Percentiles rank a stretch among this genome's conserved stretches.
Evolutionary conservation across 2,888 invertebrate genomes (phyloP).

Genomic region (Andrena bucephala): DNA sequence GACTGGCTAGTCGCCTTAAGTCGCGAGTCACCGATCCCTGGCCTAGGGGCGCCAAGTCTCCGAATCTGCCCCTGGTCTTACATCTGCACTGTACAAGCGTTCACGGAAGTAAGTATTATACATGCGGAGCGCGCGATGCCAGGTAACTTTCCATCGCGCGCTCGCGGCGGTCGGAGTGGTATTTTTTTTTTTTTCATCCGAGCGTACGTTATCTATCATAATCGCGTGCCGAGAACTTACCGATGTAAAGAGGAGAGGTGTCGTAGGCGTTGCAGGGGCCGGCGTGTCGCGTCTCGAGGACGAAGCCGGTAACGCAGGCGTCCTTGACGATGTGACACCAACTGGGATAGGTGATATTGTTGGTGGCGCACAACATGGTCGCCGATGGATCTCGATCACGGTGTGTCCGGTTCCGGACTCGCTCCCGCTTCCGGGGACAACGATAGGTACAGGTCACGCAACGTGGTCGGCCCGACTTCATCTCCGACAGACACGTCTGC

Average conservation of each 20-base stretch:
- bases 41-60: too few species aligned
- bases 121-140: too few species aligned
- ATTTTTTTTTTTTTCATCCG: background rate
- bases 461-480: constrained; percentile 88
- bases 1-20: too few species aligned
- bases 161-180: too few species aligned
- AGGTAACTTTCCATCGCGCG: too few species aligned
- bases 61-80: too few species aligned
- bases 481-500: constrained; percentile 89
- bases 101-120: too few species aligned
- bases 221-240: constrained; percentile 59
- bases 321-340: constrained; percentile 93
- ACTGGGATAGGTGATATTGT: constrained; percentile 90
- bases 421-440: constrained; percentile 86
- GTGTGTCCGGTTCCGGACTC: constrained; percentile 77
- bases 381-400: constrained; percentile 79
- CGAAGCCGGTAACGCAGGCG: constrained; percentile 90
- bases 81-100: too few species aligned
- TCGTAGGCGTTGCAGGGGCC: constrained; percentile 87
- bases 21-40: too few species aligned
- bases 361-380: constrained; percentile 88
- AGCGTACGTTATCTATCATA: constrained; percentile 23
- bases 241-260: constrained; percentile 73
- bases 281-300: constrained; percentile 89
- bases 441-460: constrained; percentile 90